These are phyloP conservation scores for Cladorhizidae sp. DNA, from an alignment of 37 sponge, comb jelly and placozoan species.

Conservation along the genomic window DNA sequence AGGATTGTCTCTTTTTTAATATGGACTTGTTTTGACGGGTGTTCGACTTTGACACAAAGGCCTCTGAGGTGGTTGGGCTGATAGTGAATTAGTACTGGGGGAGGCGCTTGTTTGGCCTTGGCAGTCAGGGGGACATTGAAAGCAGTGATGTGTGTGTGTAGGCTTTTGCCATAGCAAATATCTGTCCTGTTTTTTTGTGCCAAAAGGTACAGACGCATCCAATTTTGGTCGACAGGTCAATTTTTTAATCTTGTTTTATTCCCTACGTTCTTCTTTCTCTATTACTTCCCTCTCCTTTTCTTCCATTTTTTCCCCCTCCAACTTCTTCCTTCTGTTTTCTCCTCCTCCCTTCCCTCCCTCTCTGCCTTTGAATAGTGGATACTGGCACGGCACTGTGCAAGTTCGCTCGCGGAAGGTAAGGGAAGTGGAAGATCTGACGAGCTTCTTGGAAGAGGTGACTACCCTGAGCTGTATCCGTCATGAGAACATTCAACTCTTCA, in stretches of 20 bases:
- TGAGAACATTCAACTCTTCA: constrained; percentile 80
- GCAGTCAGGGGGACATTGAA: too few relatives aligned
- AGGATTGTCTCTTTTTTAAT: too few relatives aligned
- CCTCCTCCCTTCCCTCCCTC: not conserved
- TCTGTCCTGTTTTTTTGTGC: too few relatives aligned
- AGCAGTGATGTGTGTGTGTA: too few relatives aligned
- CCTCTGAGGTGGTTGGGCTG: too few relatives aligned
- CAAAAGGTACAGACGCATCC: too few relatives aligned
- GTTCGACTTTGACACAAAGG: not conserved
- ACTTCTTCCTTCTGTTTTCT: constrained; percentile 6
- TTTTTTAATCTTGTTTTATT: too few relatives aligned
- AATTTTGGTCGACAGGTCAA: too few relatives aligned
- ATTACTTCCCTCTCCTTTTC: constrained; percentile 1
- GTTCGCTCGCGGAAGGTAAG: constrained; percentile 33
- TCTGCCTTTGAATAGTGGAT: constrained; percentile 40
- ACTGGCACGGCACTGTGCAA: constrained; percentile 72
- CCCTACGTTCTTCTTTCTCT: not conserved
- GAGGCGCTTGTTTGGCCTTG: too few relatives aligned
- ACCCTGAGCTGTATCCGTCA: constrained; percentile 64
- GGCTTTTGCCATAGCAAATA: too few relatives aligned
- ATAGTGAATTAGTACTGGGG: too few relatives aligned
- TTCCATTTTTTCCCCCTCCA: not conserved
- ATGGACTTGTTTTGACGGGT: too few relatives aligned
- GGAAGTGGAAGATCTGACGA: constrained; percentile 17
- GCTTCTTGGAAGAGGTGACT: constrained; percentile 55